Conservation (phyloP, 2,113 vertebrate genomes). For the Nothoprocta perdicaria region DNA sequence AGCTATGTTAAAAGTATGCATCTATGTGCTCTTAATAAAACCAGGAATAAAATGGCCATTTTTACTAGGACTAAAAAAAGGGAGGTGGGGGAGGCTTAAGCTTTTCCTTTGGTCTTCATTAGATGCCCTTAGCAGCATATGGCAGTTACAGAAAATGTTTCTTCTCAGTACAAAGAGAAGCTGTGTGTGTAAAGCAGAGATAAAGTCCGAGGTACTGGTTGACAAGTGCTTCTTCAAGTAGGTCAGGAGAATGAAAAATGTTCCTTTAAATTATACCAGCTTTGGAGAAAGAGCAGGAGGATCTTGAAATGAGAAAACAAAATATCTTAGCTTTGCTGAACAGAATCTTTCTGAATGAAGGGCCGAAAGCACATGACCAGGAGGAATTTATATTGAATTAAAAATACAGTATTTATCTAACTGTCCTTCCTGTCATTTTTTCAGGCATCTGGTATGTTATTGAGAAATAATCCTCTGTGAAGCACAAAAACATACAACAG, state of each 20-base stretch:
- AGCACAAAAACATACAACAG: background rate
- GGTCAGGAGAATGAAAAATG: background rate
- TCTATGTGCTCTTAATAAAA: background rate
- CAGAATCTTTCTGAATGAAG: background rate
- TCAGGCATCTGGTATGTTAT: background rate
- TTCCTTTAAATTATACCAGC: background rate
- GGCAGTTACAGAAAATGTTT: background rate
- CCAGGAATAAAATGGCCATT: background rate
- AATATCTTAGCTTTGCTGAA: background rate
- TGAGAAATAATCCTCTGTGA: background rate
- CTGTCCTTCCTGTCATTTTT: constrained; percentile 17
- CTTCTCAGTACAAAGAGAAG: background rate
- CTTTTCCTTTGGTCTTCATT: background rate
- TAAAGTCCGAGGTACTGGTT: constrained; percentile 10
- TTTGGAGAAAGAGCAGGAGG: constrained; percentile 23
- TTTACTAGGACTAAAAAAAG: background rate
- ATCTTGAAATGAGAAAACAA: background rate
- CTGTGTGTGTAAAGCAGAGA: background rate
- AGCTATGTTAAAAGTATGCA: background rate
- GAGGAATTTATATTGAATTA: background rate
- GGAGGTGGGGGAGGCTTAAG: background rate
- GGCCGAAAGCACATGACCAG: background rate
- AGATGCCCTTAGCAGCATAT: background rate
- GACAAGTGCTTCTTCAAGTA: background rate
- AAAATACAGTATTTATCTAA: background rate